A percentile compares a stretch with the other conserved stretches of the same genome.
phyloP scores from a whole-genome alignment of 2,113 vertebrate species.

The Zootoca vivipara region DNA sequence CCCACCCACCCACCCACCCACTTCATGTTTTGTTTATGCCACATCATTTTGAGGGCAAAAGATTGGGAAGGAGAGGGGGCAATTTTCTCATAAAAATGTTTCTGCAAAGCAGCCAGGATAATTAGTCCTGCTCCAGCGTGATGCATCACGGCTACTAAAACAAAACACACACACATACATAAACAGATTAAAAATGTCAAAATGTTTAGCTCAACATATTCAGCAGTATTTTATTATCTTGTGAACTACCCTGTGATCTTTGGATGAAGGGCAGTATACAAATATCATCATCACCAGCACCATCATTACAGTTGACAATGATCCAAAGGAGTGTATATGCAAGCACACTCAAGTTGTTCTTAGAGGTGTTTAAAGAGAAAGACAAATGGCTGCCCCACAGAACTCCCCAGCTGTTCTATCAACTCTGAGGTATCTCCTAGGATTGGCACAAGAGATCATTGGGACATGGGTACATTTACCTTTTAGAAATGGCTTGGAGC shows the following conservation, averaged over 20 bases:
- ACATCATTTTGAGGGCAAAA: background rate
- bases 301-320: background rate
- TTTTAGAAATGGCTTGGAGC: background rate
- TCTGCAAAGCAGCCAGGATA: slow-evolving; percentile 4
- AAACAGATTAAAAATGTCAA: background rate
- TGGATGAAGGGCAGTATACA: no score
- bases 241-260: no score
- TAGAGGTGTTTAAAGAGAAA: no score
- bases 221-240: background rate
- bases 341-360: background rate
- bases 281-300: no score
- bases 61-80: background rate
- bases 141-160: background rate
- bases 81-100: slow-evolving; percentile 7
- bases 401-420: background rate
- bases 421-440: background rate
- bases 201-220: slow-evolving; percentile 8
- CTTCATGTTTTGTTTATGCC: background rate
- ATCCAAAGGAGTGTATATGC: background rate
- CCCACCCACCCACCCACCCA: no score
- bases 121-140: background rate
- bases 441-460: background rate
- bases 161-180: background rate
- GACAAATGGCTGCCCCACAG: background rate
- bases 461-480: background rate